These are phyloP conservation scores for Pachydiplax longipennis DNA, from an alignment of 2,888 invertebrate genomes.

Conservation along the genomic window DNA sequence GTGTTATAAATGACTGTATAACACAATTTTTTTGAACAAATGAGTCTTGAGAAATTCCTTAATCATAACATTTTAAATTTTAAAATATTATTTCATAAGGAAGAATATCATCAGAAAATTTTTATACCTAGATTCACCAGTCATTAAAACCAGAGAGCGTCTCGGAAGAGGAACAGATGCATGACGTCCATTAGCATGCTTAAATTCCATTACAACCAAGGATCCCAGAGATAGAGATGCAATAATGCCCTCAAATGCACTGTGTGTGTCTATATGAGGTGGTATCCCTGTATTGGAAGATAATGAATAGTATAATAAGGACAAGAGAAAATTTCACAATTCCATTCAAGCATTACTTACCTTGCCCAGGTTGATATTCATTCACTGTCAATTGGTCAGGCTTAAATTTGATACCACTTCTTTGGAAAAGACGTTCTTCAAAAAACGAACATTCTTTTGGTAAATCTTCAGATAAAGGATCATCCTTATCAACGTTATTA, in stretches of 20 bases:
- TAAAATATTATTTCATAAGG: no score
- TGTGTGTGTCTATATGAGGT: conserved; percentile 93
- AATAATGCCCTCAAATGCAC: conserved; percentile 89
- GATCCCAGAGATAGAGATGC: conserved; percentile 86
- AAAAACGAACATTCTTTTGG: conserved; percentile 75
- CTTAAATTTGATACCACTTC: conserved; percentile 57
- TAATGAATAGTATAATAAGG: neutral
- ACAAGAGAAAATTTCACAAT: neutral
- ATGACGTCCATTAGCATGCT: conserved; percentile 67
- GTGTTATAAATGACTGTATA: no score
- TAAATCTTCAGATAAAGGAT: conserved; percentile 72
- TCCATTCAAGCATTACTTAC: conserved; percentile 58
- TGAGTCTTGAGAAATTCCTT: no score
- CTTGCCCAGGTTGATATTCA: conserved; percentile 84
- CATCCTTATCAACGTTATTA: conserved; percentile 80
- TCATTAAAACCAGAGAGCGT: conserved; percentile 81
- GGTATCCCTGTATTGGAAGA: conserved; percentile 78
- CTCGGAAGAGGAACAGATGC: conserved; percentile 72
- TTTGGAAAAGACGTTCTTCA: conserved; percentile 65
- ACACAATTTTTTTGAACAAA: no score
- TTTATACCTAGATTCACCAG: conserved; percentile 73
- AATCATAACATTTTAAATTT: no score
- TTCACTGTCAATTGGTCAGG: conserved; percentile 90
- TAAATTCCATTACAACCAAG: conserved; percentile 89
- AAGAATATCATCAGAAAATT: no score